Evolutionary conservation across 2,888 invertebrate species (phyloP).

Genomic region (Ochropleura plecta): DNA sequence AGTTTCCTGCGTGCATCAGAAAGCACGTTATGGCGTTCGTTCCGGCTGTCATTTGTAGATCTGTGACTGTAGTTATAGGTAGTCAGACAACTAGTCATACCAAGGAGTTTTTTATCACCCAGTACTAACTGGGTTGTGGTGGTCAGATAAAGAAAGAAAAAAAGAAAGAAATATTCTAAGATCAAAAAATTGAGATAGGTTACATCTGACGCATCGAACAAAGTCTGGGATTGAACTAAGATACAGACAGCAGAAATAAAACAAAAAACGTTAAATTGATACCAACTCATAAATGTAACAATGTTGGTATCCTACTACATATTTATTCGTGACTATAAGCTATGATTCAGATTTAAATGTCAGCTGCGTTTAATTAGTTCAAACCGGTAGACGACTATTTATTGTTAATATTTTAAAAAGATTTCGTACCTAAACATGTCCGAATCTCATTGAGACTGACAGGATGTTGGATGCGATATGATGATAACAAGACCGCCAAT

Average conservation of each 20-base stretch:
- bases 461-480: constrained; percentile 21
- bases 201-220: constrained; percentile 11
- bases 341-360: constrained; percentile 3
- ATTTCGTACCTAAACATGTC: background rate
- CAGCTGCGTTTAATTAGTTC: background rate
- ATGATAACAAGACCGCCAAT: background rate
- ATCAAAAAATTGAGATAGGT: background rate
- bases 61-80: too few species aligned
- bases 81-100: too few species aligned
- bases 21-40: too few species aligned
- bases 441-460: background rate
- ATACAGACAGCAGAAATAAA: background rate
- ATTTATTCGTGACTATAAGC: too few species aligned
- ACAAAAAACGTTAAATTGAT: background rate
- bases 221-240: constrained; percentile 10
- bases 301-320: background rate
- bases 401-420: background rate
- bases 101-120: too few species aligned
- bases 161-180: too few species aligned
- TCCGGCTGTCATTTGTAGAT: too few species aligned
- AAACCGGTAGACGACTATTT: background rate
- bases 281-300: too few species aligned
- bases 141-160: too few species aligned
- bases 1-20: too few species aligned
- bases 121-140: too few species aligned